phyloP scores from a whole-genome alignment of 2,797 vertebrate species.

The Enteromius afrohamiltoni region DNA sequence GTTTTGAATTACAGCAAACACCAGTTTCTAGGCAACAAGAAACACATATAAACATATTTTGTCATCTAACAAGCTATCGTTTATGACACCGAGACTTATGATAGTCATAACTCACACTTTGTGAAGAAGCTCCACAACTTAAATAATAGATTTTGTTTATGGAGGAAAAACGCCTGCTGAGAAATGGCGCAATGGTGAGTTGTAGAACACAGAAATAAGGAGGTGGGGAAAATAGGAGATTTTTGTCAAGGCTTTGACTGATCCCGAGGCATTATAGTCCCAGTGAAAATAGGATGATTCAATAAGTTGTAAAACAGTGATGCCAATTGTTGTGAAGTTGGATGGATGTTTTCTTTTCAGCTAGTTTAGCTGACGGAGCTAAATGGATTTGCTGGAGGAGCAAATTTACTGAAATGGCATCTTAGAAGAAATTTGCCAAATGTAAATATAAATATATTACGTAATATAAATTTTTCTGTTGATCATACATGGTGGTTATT shows the following conservation, averaged over 20 bases:
- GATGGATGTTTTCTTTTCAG: conserved; percentile 1
- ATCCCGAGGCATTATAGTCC: background rate
- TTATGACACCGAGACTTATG: conserved; percentile 33
- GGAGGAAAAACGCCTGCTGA: conserved; percentile 20
- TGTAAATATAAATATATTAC: too few species aligned
- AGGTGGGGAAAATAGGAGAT: background rate
- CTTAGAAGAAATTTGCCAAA: background rate
- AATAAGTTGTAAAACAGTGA: background rate
- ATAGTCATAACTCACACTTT: conserved; percentile 33
- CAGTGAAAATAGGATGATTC: background rate
- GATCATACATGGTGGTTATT: background rate
- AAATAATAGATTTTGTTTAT: conserved; percentile 50
- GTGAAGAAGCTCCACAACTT: conserved; percentile 17
- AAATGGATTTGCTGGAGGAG: background rate
- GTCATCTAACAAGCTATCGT: conserved; percentile 22
- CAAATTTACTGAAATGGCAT: background rate
- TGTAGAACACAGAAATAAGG: conserved; percentile 16
- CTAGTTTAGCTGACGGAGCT: background rate
- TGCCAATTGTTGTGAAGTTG: background rate
- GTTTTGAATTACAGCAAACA: conserved; percentile 26
- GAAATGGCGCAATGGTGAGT: conserved; percentile 18
- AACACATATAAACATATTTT: conserved; percentile 1
- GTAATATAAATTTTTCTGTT: background rate
- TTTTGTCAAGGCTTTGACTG: conserved; percentile 1
- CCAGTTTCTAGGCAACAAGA: conserved; percentile 26